Evolutionary conservation across 2,888 invertebrate species (phyloP).

Genomic region (Xestoiulus laeticollis): DNA sequence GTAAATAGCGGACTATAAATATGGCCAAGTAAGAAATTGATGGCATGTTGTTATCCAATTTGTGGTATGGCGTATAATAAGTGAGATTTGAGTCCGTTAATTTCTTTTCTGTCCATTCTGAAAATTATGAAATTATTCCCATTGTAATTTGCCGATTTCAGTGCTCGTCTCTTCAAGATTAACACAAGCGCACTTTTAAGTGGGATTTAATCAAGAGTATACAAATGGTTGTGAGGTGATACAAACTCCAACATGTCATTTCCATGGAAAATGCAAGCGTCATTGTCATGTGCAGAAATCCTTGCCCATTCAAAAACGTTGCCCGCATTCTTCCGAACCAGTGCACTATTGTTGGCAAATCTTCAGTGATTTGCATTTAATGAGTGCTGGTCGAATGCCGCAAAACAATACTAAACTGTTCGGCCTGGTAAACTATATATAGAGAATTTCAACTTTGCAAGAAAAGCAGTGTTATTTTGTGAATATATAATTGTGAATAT

Average conservation of each 20-base stretch:
- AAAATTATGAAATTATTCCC: too few relatives aligned
- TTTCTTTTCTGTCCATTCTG: too few relatives aligned
- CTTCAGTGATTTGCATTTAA: constrained; percentile 37
- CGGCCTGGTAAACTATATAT: not conserved
- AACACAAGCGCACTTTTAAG: too few relatives aligned
- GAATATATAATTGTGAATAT: too few relatives aligned
- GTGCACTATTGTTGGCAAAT: not conserved
- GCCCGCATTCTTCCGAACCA: constrained; percentile 31
- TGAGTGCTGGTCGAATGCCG: constrained; percentile 1
- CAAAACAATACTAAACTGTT: not conserved
- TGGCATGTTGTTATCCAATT: too few relatives aligned
- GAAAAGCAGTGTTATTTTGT: too few relatives aligned
- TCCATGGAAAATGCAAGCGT: not conserved
- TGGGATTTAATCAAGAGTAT: not conserved
- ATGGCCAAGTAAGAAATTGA: too few relatives aligned
- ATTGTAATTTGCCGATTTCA: too few relatives aligned
- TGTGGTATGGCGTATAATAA: too few relatives aligned
- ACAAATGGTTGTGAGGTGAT: not conserved
- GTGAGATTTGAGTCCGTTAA: too few relatives aligned
- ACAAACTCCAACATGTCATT: not conserved
- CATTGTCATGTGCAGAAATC: constrained; percentile 20
- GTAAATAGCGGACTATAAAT: too few relatives aligned
- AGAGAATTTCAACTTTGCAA: not conserved
- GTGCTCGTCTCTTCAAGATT: too few relatives aligned
- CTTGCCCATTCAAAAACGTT: constrained; percentile 11